Conservation (phyloP, 35 echinoderm and acorn worm genomes). For the Acanthaster planci region DNA sequence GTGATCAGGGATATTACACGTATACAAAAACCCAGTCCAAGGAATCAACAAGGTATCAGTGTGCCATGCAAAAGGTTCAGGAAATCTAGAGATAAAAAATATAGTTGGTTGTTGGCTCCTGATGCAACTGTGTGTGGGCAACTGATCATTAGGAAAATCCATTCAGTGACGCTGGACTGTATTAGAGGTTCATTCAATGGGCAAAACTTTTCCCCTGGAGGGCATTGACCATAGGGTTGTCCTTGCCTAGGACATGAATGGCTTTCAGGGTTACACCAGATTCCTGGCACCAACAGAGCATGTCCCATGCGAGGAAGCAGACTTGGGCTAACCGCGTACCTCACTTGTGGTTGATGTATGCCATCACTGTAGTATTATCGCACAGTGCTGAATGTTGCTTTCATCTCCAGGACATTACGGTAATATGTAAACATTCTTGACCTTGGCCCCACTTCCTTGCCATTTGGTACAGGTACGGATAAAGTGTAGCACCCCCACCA, state of each 20-base stretch:
- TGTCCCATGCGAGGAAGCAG: slow-evolving; percentile 11
- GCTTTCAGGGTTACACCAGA: neutral
- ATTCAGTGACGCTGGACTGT: neutral
- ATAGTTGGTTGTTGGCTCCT: slow-evolving; percentile 30
- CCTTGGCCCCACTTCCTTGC: neutral
- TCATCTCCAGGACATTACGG: slow-evolving; percentile 12
- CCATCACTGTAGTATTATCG: slow-evolving; percentile 36
- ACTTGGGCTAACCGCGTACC: slow-evolving; percentile 21
- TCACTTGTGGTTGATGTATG: slow-evolving; percentile 35
- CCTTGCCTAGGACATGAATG: slow-evolving; percentile 44
- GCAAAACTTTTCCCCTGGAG: slow-evolving; percentile 27
- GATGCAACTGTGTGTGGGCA: slow-evolving; percentile 46
- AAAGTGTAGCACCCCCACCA: too few species aligned
- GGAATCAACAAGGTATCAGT: slow-evolving; percentile 42
- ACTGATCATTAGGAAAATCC: neutral
- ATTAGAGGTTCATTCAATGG: slow-evolving; percentile 36
- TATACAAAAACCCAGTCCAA: slow-evolving; percentile 47
- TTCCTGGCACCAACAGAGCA: slow-evolving; percentile 35
- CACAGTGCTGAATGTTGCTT: neutral
- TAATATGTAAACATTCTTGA: slow-evolving; percentile 12
- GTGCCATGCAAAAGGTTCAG: slow-evolving; percentile 26
- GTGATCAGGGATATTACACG: slow-evolving; percentile 40
- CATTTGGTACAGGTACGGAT: neutral
- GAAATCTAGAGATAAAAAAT: neutral
- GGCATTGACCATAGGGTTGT: slow-evolving; percentile 30